A percentile compares a stretch with the other conserved stretches of the same genome.
These are phyloP conservation scores for Drosophila eugracilis DNA, from an alignment of 1,140 invertebrate species.

Conservation along the genomic window DNA sequence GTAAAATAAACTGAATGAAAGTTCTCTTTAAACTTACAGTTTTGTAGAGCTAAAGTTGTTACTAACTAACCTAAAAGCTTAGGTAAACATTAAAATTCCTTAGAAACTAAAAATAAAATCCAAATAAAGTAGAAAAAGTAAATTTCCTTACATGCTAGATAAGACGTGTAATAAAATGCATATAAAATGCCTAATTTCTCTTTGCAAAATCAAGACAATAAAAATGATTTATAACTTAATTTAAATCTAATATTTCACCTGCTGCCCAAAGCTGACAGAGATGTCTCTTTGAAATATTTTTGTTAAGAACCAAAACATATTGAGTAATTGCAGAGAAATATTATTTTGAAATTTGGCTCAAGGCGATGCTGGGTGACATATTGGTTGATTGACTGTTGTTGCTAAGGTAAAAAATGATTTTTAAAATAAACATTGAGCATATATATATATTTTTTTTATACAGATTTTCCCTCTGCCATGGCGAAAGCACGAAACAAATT, in stretches of 20 bases:
- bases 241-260: background rate
- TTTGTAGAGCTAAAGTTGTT: no score
- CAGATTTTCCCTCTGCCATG: background rate
- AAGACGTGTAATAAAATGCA: no score
- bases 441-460: background rate
- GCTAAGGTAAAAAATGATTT: slow-evolving; percentile 16
- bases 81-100: no score
- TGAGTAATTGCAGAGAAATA: slow-evolving; percentile 7
- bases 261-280: background rate
- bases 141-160: no score
- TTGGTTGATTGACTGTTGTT: slow-evolving; percentile 25
- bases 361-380: slow-evolving; percentile 3
- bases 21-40: no score
- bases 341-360: slow-evolving; percentile 3
- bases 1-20: no score
- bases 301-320: background rate
- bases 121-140: no score
- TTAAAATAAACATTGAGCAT: slow-evolving; percentile 4
- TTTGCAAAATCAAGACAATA: no score
- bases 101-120: no score
- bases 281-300: background rate
- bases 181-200: no score
- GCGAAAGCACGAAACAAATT: slow-evolving; percentile 20
- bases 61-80: no score
- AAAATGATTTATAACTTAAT: no score